phyloP scores from a whole-genome alignment of 1,140 invertebrate species.

The Cataglyphis hispanica region DNA sequence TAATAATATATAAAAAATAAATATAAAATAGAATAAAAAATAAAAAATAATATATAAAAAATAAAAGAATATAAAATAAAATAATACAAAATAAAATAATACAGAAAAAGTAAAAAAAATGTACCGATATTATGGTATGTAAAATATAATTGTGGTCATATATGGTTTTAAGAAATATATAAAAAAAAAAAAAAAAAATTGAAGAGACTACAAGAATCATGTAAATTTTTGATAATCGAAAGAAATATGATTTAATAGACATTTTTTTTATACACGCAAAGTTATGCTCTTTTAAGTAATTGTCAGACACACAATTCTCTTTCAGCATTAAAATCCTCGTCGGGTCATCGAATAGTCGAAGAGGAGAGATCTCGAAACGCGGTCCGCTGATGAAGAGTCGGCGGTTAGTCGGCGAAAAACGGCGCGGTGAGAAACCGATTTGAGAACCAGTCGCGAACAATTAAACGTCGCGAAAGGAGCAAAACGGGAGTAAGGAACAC shows the following conservation, averaged over 20 bases:
- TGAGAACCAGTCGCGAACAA: slow-evolving; percentile 80
- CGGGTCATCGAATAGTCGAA: not conserved
- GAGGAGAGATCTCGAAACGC: slow-evolving; percentile 21
- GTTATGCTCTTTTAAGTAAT: not conserved
- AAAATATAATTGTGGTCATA: not conserved
- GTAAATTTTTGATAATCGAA: not conserved
- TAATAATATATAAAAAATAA: not conserved
- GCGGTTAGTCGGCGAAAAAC: slow-evolving; percentile 63
- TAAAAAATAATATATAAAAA: too few species aligned
- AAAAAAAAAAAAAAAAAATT: not conserved
- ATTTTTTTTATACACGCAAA: not conserved
- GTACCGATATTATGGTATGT: not conserved
- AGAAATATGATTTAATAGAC: not conserved
- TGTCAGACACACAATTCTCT: too few species aligned
- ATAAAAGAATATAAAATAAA: too few species aligned
- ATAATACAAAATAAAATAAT: too few species aligned
- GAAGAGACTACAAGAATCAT: not conserved
- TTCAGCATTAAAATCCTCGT: not conserved
- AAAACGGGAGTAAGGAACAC: slow-evolving; percentile 68
- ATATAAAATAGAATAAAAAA: too few species aligned
- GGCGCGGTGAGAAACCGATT: slow-evolving; percentile 75
- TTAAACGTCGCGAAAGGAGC: slow-evolving; percentile 78
- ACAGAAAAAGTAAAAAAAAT: too few species aligned
- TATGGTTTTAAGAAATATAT: not conserved
- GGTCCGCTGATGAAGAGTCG: slow-evolving; percentile 28